Conservation (phyloP, 2,797 vertebrate species). For the Labroides dimidiatus region DNA sequence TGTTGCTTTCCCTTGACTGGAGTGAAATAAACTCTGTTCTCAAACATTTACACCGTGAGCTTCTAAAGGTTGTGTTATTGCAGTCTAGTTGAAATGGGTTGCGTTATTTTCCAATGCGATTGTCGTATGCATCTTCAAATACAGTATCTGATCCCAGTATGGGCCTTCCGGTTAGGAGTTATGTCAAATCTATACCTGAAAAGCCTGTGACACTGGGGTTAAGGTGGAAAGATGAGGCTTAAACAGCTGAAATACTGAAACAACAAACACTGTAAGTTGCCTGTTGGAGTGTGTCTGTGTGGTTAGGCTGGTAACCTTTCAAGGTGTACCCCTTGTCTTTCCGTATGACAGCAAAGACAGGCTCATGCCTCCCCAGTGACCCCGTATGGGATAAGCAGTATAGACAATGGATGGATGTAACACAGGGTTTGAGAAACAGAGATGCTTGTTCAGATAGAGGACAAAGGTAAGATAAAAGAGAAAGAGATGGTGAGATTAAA, state of each 20-base stretch:
- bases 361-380: too few relatives aligned
- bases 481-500: constrained; percentile 39
- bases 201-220: background rate
- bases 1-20: background rate
- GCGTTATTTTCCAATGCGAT: constrained; percentile 12
- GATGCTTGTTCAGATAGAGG: background rate
- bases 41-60: constrained; percentile 4
- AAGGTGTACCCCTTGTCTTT: too few relatives aligned
- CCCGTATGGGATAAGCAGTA: too few relatives aligned
- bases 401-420: background rate
- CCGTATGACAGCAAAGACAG: too few relatives aligned
- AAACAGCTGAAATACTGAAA: constrained; percentile 13
- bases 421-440: constrained; percentile 8
- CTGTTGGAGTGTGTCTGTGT: too few relatives aligned
- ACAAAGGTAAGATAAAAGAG: constrained; percentile 18
- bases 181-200: constrained; percentile 37
- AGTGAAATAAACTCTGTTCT: constrained; percentile 1
- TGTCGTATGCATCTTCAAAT: constrained; percentile 41
- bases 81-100: constrained; percentile 1
- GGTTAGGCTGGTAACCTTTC: too few relatives aligned
- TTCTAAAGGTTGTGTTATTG: constrained; percentile 1
- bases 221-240: constrained; percentile 6
- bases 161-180: constrained; percentile 17
- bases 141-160: constrained; percentile 32
- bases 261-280: background rate